Evolutionary conservation across 64 coral and sea anemone genomes (phyloP).

Genomic region (Actinia tenebrosa): DNA sequence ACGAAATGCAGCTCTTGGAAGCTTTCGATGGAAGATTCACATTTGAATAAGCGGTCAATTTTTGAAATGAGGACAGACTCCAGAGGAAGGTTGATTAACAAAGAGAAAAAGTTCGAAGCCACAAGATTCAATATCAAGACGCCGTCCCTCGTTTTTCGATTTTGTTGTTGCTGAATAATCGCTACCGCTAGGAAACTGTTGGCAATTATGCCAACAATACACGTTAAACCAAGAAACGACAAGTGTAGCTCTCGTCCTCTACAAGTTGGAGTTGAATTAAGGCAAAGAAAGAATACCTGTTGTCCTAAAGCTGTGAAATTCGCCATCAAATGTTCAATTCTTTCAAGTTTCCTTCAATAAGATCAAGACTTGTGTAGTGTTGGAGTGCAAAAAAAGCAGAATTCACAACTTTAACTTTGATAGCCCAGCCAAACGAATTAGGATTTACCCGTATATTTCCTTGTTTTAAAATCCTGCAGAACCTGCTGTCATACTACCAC

Average conservation of each 20-base stretch:
- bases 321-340: not conserved
- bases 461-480: too few relatives aligned
- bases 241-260: not conserved
- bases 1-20: not conserved
- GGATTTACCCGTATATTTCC: too few relatives aligned
- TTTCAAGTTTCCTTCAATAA: not conserved
- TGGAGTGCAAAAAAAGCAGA: too few relatives aligned
- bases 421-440: too few relatives aligned
- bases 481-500: too few relatives aligned
- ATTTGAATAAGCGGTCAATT: not conserved
- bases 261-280: not conserved
- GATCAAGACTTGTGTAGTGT: too few relatives aligned
- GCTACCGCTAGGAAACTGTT: slow-evolving; percentile 5
- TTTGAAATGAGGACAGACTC: not conserved
- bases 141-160: slow-evolving; percentile 18
- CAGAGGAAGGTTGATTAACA: slow-evolving; percentile 14
- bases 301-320: not conserved
- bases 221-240: not conserved
- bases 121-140: slow-evolving; percentile 38
- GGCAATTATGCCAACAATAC: not conserved
- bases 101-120: not conserved
- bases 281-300: not conserved
- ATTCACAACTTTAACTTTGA: too few relatives aligned
- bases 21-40: not conserved
- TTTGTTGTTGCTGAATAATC: slow-evolving; percentile 11